Base-by-base conservation (phyloP, 2,113 vertebrate genomes). In the Cheilinus undulatus region DNA sequence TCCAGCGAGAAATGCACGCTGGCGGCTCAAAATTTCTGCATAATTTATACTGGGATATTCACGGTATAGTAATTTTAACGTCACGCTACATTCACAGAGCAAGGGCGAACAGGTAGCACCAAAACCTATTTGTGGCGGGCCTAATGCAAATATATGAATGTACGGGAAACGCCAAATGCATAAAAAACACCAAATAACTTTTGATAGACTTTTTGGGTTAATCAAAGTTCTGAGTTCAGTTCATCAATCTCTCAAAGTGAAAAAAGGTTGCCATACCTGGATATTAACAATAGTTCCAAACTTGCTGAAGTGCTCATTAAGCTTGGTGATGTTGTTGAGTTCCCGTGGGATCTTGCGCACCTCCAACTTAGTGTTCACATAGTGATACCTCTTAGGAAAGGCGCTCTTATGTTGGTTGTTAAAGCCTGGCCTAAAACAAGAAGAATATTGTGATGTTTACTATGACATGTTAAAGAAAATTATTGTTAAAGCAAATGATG, bases 221-320 rank as follows among this genome's bases (percentile, higher is more conserved):
- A 19, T 9, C 42, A 45, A 9, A 38, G 34, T 36, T 15, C 36
- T 38, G 2, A 11, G 4, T 13, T 12, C 36, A 38, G 42, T n/a
- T 17, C 40, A 17, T 8, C n/a, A n/a, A 8, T 7, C 14, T 42
- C 17, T 42, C 3, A 20, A 3, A n/a, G 7, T n/a, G 9, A 17
- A n/a, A 45, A n/a, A n/a, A n/a, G 42, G 19, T 19, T 7, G 8
- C 7, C 19, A 9, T 93, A 98, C 97, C 97, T 99, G 97, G 77
- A 99, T 99, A 69, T 99, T 99, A 59, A 98, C 96, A 54, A 99
- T 98, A 52, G 95, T 99, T 86, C 97, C 98, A 91, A 99, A 99
- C 90, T 97, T 98, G 93, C 97, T 97, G 93, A 99, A 99, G 78
- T 99, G 97, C 78, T 98, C 97, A 0, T 99, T 99, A 82, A 99